These are phyloP conservation scores for Spea bombifrons DNA, from an alignment of 2,113 vertebrate genomes.

Conservation along the genomic window DNA sequence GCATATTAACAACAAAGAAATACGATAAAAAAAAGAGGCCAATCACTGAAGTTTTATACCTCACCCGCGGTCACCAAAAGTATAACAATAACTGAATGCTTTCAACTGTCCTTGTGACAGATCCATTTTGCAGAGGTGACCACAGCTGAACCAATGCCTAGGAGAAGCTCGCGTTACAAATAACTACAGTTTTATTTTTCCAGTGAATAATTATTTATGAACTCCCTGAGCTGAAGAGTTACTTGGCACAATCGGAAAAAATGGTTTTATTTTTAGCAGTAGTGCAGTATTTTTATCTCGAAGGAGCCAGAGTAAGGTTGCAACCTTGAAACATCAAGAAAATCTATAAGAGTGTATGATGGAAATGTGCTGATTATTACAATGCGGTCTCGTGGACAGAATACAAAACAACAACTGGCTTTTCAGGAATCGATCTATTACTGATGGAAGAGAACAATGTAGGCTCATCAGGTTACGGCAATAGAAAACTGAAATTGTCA, in stretches of 20 bases:
- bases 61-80: too few relatives aligned
- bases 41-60: too few relatives aligned
- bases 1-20: too few relatives aligned
- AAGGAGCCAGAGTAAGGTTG: not conserved
- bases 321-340: not conserved
- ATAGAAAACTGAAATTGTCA: not conserved
- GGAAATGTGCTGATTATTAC: conserved; percentile 1
- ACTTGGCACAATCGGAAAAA: not conserved
- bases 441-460: not conserved
- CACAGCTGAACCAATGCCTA: too few relatives aligned
- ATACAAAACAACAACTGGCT: not conserved
- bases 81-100: too few relatives aligned
- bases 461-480: not conserved
- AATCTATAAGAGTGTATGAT: not conserved
- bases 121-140: too few relatives aligned
- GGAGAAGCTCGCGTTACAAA: not conserved
- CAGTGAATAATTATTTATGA: not conserved
- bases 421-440: not conserved
- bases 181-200: not conserved
- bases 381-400: not conserved
- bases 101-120: too few relatives aligned
- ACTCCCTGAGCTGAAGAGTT: not conserved
- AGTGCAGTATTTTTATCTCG: not conserved
- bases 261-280: not conserved
- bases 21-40: too few relatives aligned